Evolutionary conservation across 2,888 invertebrate genomes (phyloP).

Genomic region (Neuroscelio doddi): DNA sequence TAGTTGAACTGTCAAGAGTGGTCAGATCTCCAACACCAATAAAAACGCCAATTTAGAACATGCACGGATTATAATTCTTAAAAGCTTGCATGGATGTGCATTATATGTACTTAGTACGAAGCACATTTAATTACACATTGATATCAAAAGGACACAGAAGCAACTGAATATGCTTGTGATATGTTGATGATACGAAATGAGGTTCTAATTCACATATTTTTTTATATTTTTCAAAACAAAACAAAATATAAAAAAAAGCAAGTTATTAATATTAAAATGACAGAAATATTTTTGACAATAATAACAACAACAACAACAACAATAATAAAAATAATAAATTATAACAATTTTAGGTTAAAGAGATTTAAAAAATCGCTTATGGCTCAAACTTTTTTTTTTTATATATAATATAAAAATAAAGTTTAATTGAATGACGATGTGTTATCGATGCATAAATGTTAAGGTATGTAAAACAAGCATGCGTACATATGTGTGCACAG

Average conservation of each 20-base stretch:
- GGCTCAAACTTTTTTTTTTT: too few species aligned
- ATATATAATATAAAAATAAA: too few species aligned
- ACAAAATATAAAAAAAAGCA: too few species aligned
- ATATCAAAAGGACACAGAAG: not conserved
- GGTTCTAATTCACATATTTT: not conserved
- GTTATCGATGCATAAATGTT: not conserved
- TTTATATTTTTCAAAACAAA: too few species aligned
- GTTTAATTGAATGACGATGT: too few species aligned
- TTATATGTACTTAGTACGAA: not conserved
- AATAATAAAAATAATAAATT: too few species aligned
- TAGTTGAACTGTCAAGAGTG: slow-evolving; percentile 57
- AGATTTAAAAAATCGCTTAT: too few species aligned
- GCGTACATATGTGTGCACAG: slow-evolving; percentile 1
- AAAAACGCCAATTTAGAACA: slow-evolving; percentile 32
- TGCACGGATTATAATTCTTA: slow-evolving; percentile 1
- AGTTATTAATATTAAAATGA: too few species aligned
- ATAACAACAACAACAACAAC: too few species aligned
- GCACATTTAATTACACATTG: not conserved
- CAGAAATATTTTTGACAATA: too few species aligned
- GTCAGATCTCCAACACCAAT: slow-evolving; percentile 67
- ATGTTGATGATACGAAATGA: not conserved
- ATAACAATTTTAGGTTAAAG: too few species aligned
- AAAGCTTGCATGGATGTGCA: slow-evolving; percentile 4
- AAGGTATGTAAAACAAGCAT: not conserved
- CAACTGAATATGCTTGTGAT: slow-evolving; percentile 3